phyloP scores from a whole-genome alignment of 2,888 invertebrate species.

The Synergus japonicus region DNA sequence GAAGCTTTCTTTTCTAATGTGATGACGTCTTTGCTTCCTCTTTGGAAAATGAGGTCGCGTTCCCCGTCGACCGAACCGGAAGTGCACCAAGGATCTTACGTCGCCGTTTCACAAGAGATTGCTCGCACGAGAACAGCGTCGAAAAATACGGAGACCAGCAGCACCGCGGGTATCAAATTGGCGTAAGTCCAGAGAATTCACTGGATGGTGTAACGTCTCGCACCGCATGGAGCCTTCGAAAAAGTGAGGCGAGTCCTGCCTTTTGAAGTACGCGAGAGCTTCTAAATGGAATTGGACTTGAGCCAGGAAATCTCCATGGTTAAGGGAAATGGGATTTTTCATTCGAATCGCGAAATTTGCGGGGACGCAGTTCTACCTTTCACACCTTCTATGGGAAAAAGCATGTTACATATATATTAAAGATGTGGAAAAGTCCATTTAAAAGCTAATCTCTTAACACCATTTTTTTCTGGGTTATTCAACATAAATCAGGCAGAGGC shows the following conservation, averaged over 20 bases:
- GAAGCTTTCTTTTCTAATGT: neutral
- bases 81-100: constrained; percentile 48
- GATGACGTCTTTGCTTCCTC: neutral
- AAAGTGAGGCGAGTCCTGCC: constrained; percentile 63
- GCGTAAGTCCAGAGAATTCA: constrained; percentile 63
- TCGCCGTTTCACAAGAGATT: constrained; percentile 52
- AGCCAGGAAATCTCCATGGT: constrained; percentile 62
- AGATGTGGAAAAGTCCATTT: no score
- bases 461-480: no score
- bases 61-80: constrained; percentile 4
- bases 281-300: constrained; percentile 65
- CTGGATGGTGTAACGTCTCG: constrained; percentile 53
- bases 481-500: no score
- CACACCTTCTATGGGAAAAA: neutral
- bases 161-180: constrained; percentile 57
- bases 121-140: neutral
- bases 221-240: constrained; percentile 54
- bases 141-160: neutral
- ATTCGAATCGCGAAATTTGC: constrained; percentile 60
- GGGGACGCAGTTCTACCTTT: neutral
- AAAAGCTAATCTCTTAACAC: no score
- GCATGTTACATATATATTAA: no score
- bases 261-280: constrained; percentile 67
- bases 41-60: neutral
- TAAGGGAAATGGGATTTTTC: constrained; percentile 66